Base-by-base conservation (phyloP, 2,113 vertebrate genomes). In the Syngnathoides biaculeatus region DNA sequence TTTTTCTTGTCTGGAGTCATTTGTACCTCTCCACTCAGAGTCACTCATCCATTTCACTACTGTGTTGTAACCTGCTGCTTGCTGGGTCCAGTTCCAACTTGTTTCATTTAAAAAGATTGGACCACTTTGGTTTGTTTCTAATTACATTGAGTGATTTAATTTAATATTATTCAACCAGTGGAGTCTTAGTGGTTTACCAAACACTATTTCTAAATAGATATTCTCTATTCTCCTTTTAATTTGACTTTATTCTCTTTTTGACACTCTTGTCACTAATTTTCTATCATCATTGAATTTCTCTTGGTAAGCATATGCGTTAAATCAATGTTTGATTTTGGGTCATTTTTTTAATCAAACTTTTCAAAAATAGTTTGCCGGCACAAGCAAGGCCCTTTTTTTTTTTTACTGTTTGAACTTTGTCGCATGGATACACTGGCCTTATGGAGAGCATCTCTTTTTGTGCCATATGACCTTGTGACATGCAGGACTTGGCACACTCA, bases 41-140 rank as follows among this genome's bases (percentile, higher is more conserved):
- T 79, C 79, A 84, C 73, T 87, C 75, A 83, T 68, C 75, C 80
- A 76, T 83, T 83, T 87, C 79, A 73, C 42, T 35, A 22, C 35
- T 56, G 64, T 78, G 74, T 63, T 69, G 3, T 56, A 24, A 69
- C 78, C 78, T 78, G 83, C 78, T 82, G 82, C 65, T 78, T 40
- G 24, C 77, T 70, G 72, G 71, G 47, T 83, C 47, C 13, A 11
- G 63, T 66, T 83, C 77, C 75, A 81, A 60, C 50, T 39, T 42
- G 72, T 68, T 47, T 52, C 59, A 56, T 69, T 74, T 22, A 62
- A 77, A 80, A 53, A 65, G 53, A 66, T 15, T 30, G 48, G 48
- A 53, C 30, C 24, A 0, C 42, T 56, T 50, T 30, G 26, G 40
- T 64, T 65, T 45, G 52, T 65, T 35, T 68, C 64, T 65, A 38